phyloP scores from a whole-genome alignment of 2,113 vertebrate species.

The Macquaria ambigua region DNA sequence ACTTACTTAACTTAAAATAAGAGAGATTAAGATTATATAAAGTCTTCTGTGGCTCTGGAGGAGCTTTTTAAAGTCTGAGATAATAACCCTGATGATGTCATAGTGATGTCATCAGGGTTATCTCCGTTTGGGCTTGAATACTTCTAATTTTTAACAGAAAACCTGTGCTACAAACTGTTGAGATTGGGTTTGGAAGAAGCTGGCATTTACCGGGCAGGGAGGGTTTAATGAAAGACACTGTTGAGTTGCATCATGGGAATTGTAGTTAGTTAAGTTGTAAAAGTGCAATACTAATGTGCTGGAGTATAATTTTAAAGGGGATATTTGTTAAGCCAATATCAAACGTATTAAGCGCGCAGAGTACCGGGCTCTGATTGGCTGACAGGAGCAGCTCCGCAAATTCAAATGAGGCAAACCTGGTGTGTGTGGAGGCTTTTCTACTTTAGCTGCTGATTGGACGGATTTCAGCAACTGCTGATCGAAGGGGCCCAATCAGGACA shows the following conservation, averaged over 20 bases:
- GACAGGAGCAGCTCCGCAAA: neutral
- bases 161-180: neutral
- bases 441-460: no score
- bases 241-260: slow-evolving; percentile 3
- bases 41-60: no score
- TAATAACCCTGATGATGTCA: no score
- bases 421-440: no score
- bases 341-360: neutral
- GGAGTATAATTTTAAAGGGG: neutral
- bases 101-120: neutral
- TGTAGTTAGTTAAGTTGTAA: neutral
- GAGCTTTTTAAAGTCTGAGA: no score
- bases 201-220: neutral
- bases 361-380: neutral
- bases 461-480: neutral
- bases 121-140: neutral
- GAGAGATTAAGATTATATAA: no score
- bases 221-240: neutral
- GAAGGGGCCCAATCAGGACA: neutral
- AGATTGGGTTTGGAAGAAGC: neutral
- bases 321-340: neutral
- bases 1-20: no score
- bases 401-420: no score
- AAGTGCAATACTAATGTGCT: neutral
- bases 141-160: neutral